Evolutionary conservation across 2,797 vertebrate genomes (phyloP).

Genomic region (Odontamblyopus lacepedii): DNA sequence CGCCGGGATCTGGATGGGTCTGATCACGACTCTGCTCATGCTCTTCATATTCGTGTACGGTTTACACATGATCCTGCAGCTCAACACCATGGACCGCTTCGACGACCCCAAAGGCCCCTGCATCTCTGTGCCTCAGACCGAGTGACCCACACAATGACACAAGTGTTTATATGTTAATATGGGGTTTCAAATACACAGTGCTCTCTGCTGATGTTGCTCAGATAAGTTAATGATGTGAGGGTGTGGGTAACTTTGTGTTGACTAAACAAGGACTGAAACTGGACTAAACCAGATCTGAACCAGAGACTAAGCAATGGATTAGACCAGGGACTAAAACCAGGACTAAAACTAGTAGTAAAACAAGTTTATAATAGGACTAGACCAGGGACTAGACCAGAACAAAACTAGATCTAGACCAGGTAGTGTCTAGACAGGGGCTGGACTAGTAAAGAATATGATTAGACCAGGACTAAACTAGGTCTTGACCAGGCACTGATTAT

Average conservation of each 20-base stretch:
- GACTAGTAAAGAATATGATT: no score
- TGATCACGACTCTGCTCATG: slow-evolving; percentile 83
- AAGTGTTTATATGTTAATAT: not conserved
- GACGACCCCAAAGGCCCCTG: slow-evolving; percentile 89
- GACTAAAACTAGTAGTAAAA: no score
- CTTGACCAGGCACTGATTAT: no score
- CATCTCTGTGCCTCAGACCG: slow-evolving; percentile 85
- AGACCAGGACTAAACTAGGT: no score
- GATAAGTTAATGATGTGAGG: not conserved
- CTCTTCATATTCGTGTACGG: slow-evolving; percentile 86
- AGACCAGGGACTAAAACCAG: no score
- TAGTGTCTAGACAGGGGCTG: no score
- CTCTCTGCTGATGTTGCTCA: not conserved
- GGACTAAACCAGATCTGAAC: no score
- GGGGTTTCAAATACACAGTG: not conserved
- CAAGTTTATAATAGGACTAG: no score
- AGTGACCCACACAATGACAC: slow-evolving; percentile 56
- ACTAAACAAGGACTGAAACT: no score
- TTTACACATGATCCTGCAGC: slow-evolving; percentile 89
- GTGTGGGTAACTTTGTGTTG: not conserved
- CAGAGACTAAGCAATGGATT: no score
- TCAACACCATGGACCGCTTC: slow-evolving; percentile 92
- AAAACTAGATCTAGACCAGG: no score
- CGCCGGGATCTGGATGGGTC: slow-evolving; percentile 90
- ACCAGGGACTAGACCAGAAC: no score